Evolutionary conservation across 2,797 vertebrate species (phyloP).

Genomic region (Coreius guichenoti): DNA sequence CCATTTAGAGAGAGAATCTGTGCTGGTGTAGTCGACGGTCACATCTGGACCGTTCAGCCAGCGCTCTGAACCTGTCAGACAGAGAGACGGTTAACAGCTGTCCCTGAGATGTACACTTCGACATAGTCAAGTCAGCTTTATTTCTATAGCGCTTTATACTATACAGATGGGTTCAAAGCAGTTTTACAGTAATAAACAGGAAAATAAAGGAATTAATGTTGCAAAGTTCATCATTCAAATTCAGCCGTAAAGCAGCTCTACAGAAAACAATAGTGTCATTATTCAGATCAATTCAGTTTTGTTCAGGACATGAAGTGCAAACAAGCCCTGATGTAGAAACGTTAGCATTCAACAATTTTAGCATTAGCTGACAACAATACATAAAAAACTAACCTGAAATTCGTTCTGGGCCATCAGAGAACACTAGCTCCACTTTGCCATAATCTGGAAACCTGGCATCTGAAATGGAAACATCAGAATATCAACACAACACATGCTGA

Average conservation of each 20-base stretch:
- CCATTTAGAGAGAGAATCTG: constrained; percentile 90
- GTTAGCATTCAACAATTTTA: not conserved
- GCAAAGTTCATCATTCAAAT: too few relatives aligned
- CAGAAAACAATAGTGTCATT: not conserved
- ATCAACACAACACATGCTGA: not conserved
- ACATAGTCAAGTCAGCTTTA: not conserved
- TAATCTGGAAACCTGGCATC: constrained; percentile 91
- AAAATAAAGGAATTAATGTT: too few relatives aligned
- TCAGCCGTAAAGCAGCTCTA: not conserved
- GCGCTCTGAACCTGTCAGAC: constrained; percentile 73
- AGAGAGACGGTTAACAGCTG: not conserved
- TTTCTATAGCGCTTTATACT: too few relatives aligned
- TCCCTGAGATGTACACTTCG: not conserved
- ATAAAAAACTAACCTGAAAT: constrained; percentile 81
- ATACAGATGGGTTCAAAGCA: not conserved
- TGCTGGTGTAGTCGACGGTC: constrained; percentile 88
- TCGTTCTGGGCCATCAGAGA: constrained; percentile 91
- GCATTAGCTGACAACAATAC: not conserved
- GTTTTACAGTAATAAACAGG: not conserved
- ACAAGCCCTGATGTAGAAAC: not conserved
- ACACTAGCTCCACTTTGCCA: constrained; percentile 91
- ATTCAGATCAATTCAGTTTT: not conserved
- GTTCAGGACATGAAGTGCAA: not conserved
- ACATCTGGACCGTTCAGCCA: constrained; percentile 85
- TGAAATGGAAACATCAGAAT: constrained; percentile 68